Conservation (phyloP, 1,140 invertebrate genomes). For the Callitettix versicolor region DNA sequence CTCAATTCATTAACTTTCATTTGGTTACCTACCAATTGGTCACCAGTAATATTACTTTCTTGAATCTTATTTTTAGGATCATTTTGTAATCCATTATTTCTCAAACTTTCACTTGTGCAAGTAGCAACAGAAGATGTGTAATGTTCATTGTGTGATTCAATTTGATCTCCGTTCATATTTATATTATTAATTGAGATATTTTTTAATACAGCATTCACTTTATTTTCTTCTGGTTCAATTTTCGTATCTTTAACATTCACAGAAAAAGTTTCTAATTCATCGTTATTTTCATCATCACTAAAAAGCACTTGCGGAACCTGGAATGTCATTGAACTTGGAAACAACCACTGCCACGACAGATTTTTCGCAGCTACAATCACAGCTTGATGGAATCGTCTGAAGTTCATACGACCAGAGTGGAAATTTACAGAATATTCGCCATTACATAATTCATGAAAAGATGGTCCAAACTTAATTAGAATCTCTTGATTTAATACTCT, state of each 20-base stretch:
- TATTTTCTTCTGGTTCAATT: not conserved
- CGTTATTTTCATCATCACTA: not conserved
- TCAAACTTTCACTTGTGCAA: not conserved
- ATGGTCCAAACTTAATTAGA: conserved; percentile 57
- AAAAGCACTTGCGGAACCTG: conserved; percentile 18
- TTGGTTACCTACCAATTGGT: too few species aligned
- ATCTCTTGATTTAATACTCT: conserved; percentile 53
- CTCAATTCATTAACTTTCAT: too few species aligned
- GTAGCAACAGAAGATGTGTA: too few species aligned
- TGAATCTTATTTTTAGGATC: too few species aligned
- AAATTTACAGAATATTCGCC: conserved; percentile 54
- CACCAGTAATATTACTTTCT: too few species aligned
- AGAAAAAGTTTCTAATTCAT: not conserved
- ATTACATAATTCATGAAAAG: conserved; percentile 57
- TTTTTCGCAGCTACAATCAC: conserved; percentile 28
- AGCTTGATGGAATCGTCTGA: conserved; percentile 38
- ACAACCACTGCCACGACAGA: conserved; percentile 33
- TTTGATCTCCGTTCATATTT: not conserved
- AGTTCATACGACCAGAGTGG: conserved; percentile 31
- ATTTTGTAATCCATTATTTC: too few species aligned
- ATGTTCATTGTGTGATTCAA: too few species aligned
- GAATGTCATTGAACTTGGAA: conserved; percentile 30
- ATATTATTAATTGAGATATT: not conserved
- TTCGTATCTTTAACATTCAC: not conserved
- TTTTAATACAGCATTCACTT: too few species aligned